Conservation (phyloP, 2,797 vertebrate genomes). For the Bovichtus variegatus region DNA sequence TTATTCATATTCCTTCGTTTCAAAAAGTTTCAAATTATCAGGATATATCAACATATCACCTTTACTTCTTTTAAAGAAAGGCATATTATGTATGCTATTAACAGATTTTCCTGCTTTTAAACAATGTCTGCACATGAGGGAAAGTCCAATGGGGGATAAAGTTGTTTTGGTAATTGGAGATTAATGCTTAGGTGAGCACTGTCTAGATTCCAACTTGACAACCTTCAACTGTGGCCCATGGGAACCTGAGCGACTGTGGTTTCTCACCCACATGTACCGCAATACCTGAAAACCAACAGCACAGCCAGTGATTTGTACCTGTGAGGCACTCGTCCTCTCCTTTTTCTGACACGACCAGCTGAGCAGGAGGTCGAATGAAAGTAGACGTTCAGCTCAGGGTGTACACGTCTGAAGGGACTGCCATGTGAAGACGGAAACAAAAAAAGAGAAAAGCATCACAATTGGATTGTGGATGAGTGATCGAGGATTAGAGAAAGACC, state of each 20-base stretch:
- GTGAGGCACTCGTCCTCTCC: neutral
- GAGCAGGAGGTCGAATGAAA: neutral
- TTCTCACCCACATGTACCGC: conserved; percentile 70
- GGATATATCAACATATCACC: neutral
- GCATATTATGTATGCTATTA: neutral
- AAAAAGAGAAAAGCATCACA: neutral
- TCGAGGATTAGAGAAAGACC: neutral
- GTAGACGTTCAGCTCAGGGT: neutral
- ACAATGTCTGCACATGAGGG: neutral
- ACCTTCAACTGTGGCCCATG: conserved; percentile 43
- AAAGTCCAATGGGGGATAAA: neutral
- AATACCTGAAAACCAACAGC: conserved; percentile 25
- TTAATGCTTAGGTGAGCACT: conserved; percentile 66
- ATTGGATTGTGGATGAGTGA: neutral
- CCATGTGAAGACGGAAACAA: neutral
- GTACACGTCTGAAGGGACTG: neutral
- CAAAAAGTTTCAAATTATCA: neutral
- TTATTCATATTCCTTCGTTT: neutral
- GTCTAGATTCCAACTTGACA: conserved; percentile 27
- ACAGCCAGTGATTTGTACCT: neutral
- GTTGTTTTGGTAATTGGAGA: conserved; percentile 71
- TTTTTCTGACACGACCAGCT: conserved; percentile 1
- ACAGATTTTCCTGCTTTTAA: neutral
- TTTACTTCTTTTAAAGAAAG: neutral
- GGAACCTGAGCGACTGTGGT: conserved; percentile 61